A percentile compares a stretch with the other conserved stretches of the same genome.
These are phyloP conservation scores for Corticium candelabrum DNA, from an alignment of 37 sponge, comb jelly and placozoan species.

Conservation along the genomic window DNA sequence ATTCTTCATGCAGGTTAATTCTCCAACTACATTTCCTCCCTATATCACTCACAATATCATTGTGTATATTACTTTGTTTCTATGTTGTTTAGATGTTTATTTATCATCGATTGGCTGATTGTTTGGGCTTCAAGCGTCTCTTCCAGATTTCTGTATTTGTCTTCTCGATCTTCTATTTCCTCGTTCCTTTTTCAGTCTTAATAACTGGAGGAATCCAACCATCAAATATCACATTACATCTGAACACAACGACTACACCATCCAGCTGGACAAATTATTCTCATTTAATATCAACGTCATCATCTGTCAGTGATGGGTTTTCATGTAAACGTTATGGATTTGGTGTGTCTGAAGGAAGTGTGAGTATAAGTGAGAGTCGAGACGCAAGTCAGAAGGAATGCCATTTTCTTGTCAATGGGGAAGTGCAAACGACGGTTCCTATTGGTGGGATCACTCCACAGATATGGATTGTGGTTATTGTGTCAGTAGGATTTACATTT, in stretches of 20 bases:
- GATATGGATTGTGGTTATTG: not conserved
- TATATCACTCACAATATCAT: not conserved
- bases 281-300: not conserved
- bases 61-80: too few species aligned
- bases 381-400: too few species aligned
- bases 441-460: not conserved
- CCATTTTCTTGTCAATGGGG: not conserved
- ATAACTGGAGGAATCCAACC: constrained; percentile 54
- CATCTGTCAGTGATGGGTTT: too few species aligned
- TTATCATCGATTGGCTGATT: constrained; percentile 34
- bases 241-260: too few species aligned
- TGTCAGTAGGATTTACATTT: not conserved
- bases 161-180: constrained; percentile 9
- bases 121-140: constrained; percentile 31
- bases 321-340: too few species aligned
- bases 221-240: not conserved
- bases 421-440: not conserved
- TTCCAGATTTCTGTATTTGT: constrained; percentile 16
- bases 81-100: constrained; percentile 32
- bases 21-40: not conserved
- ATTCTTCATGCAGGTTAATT: not conserved
- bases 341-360: too few species aligned
- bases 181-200: constrained; percentile 48
- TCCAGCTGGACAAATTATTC: not conserved
- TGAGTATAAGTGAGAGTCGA: too few species aligned